Base-by-base conservation (phyloP, 2,888 invertebrate species). In the Trachelus troglodyta region DNA sequence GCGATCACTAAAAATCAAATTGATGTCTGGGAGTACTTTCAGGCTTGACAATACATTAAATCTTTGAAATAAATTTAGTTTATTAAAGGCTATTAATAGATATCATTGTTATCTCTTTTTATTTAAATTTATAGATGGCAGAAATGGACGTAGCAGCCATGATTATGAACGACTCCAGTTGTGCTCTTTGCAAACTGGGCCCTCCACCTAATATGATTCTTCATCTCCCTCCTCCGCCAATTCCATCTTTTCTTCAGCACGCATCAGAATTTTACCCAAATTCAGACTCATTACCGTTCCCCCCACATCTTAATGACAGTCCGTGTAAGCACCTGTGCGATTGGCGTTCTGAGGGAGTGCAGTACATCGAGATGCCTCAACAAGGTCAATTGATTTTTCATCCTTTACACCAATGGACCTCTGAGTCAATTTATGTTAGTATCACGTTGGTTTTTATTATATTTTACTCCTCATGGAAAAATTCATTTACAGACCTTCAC, bases 151-250 rank as follows among this genome's bases (percentile, higher is more conserved):
- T 86, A 76, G 85, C 84, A 37, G 77, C 83, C 69, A 83, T 84
- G 35, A 81, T 85, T 77, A 83, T 87, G 79, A 88, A 90, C 82
- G 89, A 89, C 83, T 87, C 88, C 76, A 87, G 88, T 76, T 92
- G 92, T 79, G 86, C 90, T 9, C 88, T 89, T n/a, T 92, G 92
- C 84, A 88, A 94, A 71, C 91, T 95, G 81, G 96, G 95, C 11
- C 96, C 96, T 0, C 97, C 97, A 0, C 97, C 97, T 0, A 96
- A 97, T 91, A 95, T 94, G 79, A 97, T 97, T 83, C 92, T 97
- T 76, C 95, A 95, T 86, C 95, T 97, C 93, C 97, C 97, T 11
- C 97, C 97, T 71, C 97, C 97, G 0, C 97, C 97, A 0, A 93
- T 96, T 83, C 97, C 97, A 4, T 94, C 95, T 1, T 97, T 96